Evolutionary conservation across 2,888 invertebrate genomes (phyloP).

Genomic region (Eilema sororculum): DNA sequence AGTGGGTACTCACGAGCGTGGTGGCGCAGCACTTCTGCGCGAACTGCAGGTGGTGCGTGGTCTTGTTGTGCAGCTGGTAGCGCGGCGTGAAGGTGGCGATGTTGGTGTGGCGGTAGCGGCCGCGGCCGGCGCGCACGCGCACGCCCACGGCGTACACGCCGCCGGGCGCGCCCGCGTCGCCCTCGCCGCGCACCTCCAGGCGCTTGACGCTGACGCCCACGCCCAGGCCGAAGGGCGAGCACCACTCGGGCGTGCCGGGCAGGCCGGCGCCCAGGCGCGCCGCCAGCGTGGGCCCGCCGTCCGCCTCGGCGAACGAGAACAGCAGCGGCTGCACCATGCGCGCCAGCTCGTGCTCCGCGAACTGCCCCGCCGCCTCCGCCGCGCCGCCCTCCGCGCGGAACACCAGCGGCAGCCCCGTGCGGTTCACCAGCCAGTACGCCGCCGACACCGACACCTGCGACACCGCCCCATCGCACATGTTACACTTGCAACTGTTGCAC

Average conservation of each 20-base stretch:
- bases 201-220: conserved; percentile 91
- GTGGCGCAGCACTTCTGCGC: conserved; percentile 95
- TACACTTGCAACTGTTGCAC: background rate
- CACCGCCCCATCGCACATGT: background rate
- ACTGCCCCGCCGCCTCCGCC: conserved; percentile 94
- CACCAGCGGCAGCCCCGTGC: conserved; percentile 97
- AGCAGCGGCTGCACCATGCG: conserved; percentile 96
- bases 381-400: conserved; percentile 96
- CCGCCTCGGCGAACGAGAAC: conserved; percentile 97
- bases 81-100: conserved; percentile 97
- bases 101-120: conserved; percentile 95
- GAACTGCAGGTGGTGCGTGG: conserved; percentile 92
- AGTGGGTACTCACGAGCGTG: conserved; percentile 88
- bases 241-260: conserved; percentile 90
- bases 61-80: conserved; percentile 97
- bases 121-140: conserved; percentile 94
- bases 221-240: conserved; percentile 94
- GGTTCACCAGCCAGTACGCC: conserved; percentile 98
- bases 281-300: conserved; percentile 92
- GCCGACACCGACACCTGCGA: conserved; percentile 91
- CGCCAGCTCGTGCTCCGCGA: conserved; percentile 97
- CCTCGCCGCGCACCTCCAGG: conserved; percentile 76
- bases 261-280: conserved; percentile 91
- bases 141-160: conserved; percentile 95
- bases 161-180: conserved; percentile 74